Percentiles rank a stretch among this genome's conserved stretches.
Conservation (phyloP, 2,888 invertebrate genomes). For the Danaus chrysippus region DNA sequence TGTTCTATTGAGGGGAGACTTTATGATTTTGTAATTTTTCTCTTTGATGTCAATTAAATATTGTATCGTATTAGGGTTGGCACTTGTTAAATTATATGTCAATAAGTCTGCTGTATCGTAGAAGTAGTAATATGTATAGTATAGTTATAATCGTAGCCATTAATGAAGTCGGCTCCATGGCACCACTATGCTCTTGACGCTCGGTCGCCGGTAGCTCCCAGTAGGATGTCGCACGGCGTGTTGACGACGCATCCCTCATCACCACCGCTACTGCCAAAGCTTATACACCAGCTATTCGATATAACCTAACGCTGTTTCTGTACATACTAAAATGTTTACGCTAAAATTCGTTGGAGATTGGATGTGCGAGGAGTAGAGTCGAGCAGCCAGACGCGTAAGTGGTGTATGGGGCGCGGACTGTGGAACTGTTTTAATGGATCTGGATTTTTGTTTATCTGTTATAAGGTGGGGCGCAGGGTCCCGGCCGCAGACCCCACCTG, state of each 20-base stretch:
- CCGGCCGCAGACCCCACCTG: conserved; percentile 78
- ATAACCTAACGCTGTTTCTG: conserved; percentile 29
- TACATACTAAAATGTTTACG: conserved; percentile 16
- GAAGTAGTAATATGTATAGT: conserved; percentile 24
- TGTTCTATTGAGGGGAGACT: conserved; percentile 28
- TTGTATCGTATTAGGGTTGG: too few species aligned
- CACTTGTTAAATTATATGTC: neutral
- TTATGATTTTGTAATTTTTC: neutral
- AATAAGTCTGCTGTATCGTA: conserved; percentile 7
- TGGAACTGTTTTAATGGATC: conserved; percentile 64
- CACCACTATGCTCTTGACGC: conserved; percentile 74
- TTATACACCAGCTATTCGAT: conserved; percentile 24
- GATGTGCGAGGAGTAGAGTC: conserved; percentile 37
- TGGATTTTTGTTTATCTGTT: conserved; percentile 74
- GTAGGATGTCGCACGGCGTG: conserved; percentile 50
- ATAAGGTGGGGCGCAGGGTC: conserved; percentile 78
- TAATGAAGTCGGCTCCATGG: conserved; percentile 66
- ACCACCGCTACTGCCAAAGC: conserved; percentile 34
- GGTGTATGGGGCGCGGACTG: conserved; percentile 68
- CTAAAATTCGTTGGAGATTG: conserved; percentile 26
- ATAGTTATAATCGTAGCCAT: conserved; percentile 38
- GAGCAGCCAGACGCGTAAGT: conserved; percentile 76
- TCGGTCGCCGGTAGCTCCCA: conserved; percentile 56
- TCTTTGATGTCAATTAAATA: too few species aligned
- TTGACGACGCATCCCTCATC: conserved; percentile 39